These are phyloP conservation scores for Megaceryle torquata DNA, from an alignment of 2,113 vertebrate species.

Conservation along the genomic window DNA sequence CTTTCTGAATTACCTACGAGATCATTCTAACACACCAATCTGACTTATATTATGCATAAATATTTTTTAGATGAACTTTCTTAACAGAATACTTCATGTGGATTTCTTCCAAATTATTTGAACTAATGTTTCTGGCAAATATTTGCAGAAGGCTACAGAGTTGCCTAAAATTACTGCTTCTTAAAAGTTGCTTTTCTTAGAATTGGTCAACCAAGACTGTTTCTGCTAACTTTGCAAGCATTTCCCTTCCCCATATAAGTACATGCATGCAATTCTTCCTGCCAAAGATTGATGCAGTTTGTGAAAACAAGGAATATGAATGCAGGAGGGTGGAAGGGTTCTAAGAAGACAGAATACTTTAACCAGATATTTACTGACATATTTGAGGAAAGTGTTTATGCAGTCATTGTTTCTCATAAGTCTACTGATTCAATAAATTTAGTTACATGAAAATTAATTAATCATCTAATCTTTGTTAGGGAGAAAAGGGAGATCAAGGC, in stretches of 20 bases:
- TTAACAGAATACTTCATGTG: neutral
- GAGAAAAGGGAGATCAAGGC: constrained; percentile 76
- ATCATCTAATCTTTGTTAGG: constrained; percentile 66
- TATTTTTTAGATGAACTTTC: neutral
- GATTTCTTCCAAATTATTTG: neutral
- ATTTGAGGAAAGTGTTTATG: neutral
- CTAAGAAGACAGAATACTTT: neutral
- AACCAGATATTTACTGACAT: neutral
- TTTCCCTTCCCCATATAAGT: neutral
- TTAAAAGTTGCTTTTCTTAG: neutral
- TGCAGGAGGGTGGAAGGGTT: neutral
- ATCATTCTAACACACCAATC: neutral
- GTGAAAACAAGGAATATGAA: neutral
- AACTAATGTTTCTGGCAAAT: neutral
- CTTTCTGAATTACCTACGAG: neutral
- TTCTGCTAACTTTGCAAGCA: neutral
- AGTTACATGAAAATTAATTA: neutral
- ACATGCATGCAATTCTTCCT: neutral
- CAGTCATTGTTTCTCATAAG: neutral
- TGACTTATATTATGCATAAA: neutral
- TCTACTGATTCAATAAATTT: neutral
- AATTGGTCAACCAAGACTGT: neutral
- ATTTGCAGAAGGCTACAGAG: neutral
- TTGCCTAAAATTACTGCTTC: neutral
- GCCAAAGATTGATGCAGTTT: neutral